Base-by-base conservation (phyloP, 2,888 invertebrate genomes). In the Polydrusus cervinus region DNA sequence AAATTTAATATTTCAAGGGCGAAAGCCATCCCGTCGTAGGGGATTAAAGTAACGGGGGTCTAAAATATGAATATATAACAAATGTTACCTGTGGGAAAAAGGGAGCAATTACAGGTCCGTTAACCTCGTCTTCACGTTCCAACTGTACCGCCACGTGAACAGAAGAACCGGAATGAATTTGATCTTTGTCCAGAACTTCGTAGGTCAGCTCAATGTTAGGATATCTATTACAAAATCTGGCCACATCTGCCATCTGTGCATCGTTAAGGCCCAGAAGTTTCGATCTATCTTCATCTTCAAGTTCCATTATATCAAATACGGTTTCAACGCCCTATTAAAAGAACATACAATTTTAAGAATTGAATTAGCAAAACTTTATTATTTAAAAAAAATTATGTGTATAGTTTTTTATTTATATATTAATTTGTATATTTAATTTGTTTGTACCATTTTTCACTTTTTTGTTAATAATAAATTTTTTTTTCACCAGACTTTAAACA, bases 151-250 rank as follows among this genome's bases (percentile, higher is more conserved):
- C 91, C 0, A 99, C 95, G 86, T 95, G 94, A 0, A 99, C 96
- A 0, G 95, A 93, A 18, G 94, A 93, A 9, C 97, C 97, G 1
- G 93, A 94, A 85, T 91, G 90, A 13, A 97, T 90, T 76, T 89
- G 90, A 75, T 96, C 94, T 82, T 93, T 94, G 76, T 95, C 94
- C 70, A 92, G 89, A 2, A 99, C 94, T 88, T 98, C 96, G 81
- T 97, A 98, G 0, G 92, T 93, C 85, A 99, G 91, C 85, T 99
- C 99, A 78, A 99, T 99, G 86, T 99, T 98, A 0, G 99, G 99
- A 87, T 99, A 99, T 16, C 98, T 91, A 89, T 99, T 99, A 87
- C 99, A 99, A 91, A 99, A 99, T 47, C 96, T 90, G 0, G 99
- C 99, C 0, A 99, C 99, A 86, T 99, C 99, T 0, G 96, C 96